These are phyloP conservation scores for Gavia stellata DNA, from an alignment of 2,113 vertebrate species.

Conservation along the genomic window DNA sequence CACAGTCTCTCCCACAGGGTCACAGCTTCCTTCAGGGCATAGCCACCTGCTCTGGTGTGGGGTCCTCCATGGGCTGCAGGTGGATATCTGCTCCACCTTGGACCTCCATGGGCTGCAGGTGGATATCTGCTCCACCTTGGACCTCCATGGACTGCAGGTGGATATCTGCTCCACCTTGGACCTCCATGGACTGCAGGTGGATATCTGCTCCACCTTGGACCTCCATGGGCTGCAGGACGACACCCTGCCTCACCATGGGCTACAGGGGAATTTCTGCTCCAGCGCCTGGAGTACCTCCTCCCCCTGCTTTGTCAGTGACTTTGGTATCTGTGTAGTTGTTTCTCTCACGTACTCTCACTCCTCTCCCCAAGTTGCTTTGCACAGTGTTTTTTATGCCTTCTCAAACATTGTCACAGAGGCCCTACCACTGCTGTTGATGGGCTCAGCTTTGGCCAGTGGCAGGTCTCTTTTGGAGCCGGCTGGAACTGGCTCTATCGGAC, in stretches of 20 bases:
- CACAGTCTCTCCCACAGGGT: accelerated
- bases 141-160: not conserved
- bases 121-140: accelerated
- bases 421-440: accelerated
- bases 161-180: not conserved
- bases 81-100: not conserved
- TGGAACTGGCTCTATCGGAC: not conserved
- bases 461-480: not conserved
- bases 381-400: not conserved
- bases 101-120: not conserved
- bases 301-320: not conserved
- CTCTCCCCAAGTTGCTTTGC: not conserved
- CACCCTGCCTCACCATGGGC: not conserved
- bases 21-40: not conserved
- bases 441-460: not conserved
- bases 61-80: not conserved
- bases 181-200: no score
- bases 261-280: not conserved
- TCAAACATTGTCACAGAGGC: not conserved
- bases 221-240: not conserved
- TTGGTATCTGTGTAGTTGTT: not conserved
- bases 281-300: not conserved
- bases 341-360: not conserved
- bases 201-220: accelerated
- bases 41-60: accelerated